Evolutionary conservation across 2,113 vertebrate species (phyloP).

Genomic region (Gobiocypris rarus): DNA sequence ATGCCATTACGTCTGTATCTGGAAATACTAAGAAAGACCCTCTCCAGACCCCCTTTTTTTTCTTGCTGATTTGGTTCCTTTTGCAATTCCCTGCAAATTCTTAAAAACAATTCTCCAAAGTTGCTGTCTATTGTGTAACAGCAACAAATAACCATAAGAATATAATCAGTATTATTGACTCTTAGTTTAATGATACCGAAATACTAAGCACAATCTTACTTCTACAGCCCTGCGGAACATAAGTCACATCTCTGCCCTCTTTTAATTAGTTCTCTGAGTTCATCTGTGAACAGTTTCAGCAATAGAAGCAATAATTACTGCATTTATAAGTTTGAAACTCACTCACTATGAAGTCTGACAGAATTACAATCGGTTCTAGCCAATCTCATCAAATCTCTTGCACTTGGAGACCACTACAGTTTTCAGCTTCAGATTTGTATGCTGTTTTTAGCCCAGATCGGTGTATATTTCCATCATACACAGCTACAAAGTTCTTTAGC

Average conservation of each 20-base stretch:
- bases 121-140: not conserved
- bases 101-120: not conserved
- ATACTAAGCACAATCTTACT: not conserved
- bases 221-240: not conserved
- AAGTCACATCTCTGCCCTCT: not conserved
- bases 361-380: not conserved
- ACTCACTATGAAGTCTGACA: not conserved
- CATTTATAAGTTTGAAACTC: not conserved
- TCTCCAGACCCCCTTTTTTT: not conserved
- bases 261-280: not conserved
- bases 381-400: not conserved
- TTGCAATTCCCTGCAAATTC: not conserved
- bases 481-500: not conserved
- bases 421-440: not conserved
- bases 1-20: not conserved
- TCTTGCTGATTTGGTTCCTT: not conserved
- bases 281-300: not conserved
- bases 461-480: not conserved
- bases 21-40: not conserved
- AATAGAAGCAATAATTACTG: not conserved
- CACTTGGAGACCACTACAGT: not conserved
- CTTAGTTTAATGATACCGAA: not conserved
- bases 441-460: slow-evolving; percentile 18
- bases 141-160: not conserved
- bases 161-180: not conserved